These are phyloP conservation scores for Mamestra brassicae DNA, from an alignment of 2,888 invertebrate species.

Conservation along the genomic window DNA sequence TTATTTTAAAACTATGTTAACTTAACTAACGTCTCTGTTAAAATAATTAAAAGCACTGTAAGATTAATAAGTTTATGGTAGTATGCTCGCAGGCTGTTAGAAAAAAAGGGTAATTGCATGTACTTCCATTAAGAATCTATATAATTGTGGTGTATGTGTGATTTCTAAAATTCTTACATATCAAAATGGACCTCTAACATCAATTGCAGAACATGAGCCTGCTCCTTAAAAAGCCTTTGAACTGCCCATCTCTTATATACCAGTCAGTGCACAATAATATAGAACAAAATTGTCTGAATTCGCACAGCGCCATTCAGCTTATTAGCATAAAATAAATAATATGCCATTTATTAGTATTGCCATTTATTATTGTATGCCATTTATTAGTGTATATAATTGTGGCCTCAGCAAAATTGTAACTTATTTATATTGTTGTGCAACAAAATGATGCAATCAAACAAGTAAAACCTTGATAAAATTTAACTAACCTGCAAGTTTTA, in stretches of 20 bases:
- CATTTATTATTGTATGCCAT: neutral
- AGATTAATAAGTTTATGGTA: neutral
- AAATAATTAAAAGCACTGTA: neutral
- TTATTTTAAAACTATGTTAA: neutral
- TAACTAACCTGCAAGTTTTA: slow-evolving; percentile 42
- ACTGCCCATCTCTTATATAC: neutral
- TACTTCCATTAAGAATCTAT: neutral
- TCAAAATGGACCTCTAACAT: neutral
- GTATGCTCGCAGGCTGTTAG: neutral
- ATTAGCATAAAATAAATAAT: neutral
- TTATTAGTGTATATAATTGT: slow-evolving; percentile 16
- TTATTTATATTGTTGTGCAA: slow-evolving; percentile 24
- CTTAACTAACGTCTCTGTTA: neutral
- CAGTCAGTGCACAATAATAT: neutral
- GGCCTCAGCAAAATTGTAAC: slow-evolving; percentile 10
- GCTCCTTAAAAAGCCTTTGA: neutral
- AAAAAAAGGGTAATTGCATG: neutral
- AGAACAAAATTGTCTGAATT: neutral
- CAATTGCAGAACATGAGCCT: neutral
- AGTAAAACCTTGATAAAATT: slow-evolving; percentile 35
- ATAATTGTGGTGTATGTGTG: neutral
- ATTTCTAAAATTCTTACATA: neutral
- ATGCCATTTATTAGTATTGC: neutral
- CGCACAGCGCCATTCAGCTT: neutral
- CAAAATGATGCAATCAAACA: slow-evolving; percentile 40